Evolutionary conservation across 2,888 invertebrate genomes (phyloP), one percentile per base, ranked within the genome.

Genomic region (Dryocosmus kuriphilus): DNA sequence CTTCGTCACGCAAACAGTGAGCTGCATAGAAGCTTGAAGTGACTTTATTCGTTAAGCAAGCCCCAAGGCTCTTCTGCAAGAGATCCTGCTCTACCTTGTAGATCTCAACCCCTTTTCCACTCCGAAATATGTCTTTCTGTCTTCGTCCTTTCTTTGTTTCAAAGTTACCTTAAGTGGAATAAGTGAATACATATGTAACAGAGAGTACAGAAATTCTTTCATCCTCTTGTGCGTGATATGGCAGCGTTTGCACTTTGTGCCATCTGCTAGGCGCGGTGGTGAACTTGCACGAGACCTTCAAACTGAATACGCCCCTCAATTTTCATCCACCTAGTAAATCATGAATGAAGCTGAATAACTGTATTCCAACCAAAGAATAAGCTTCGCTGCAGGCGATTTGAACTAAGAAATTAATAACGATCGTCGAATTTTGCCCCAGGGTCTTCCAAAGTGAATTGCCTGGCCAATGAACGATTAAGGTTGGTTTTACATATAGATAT

Each of bases 31-130:
- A 62, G 77, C 74, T 51, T 77, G 78, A 79, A 82, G 84, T 83
- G 88, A 88, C 87, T 89, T 88, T 88, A 87, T 87, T 89, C 86
- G 87, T 89, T 89, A 89, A 87, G 86, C 84, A 86, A 86, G 85
- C 87, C 87, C 87, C 78, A 80, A 67, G 87, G 89, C 86, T 85
- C 79, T 82, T 82, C 81, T 80, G 74, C 79, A 77, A 79, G 77
- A 77, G 74, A 80, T 78, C 62, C 76, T 74, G 63, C 76, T 61
- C 22, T 55, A 11, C 24, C 57, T 22, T 22, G 24, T 24, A 57
- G 57, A 57, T 3, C 57, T 46, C n/a, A 6, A 46, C 7, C 46
- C 19, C 19, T 7, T 46, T 46, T 46, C 46, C 8, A n/a, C 11
- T 2, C 19, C 46, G 1, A 46, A 46, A 46, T n/a, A n/a, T n/a